Conservation (phyloP, 2,113 vertebrate genomes). For the Ibidorhyncha struthersii region DNA sequence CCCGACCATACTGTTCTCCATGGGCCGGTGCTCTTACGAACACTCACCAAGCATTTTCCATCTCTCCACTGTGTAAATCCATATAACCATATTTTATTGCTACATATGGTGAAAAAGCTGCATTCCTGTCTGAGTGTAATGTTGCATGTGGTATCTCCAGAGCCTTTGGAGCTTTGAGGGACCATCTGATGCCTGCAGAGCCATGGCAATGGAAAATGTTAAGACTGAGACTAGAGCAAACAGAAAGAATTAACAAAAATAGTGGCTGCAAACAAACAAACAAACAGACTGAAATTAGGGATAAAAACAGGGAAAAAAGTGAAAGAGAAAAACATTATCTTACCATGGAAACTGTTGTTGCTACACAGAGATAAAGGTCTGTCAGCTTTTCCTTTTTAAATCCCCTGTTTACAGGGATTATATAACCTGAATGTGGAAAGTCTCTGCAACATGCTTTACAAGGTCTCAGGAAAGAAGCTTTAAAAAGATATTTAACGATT, state of each 20-base stretch:
- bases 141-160: background rate
- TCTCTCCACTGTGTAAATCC: background rate
- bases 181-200: background rate
- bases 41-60: background rate
- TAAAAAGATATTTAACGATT: background rate
- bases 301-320: background rate
- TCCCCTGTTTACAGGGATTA: background rate
- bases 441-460: background rate
- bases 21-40: background rate
- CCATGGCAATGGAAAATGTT: background rate
- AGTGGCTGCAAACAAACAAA: background rate
- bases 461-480: background rate
- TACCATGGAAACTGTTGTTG: background rate
- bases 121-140: background rate
- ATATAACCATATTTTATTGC: background rate
- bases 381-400: slow-evolving; percentile 1
- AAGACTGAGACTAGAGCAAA: background rate
- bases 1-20: background rate
- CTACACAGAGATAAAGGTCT: background rate
- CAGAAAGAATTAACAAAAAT: background rate
- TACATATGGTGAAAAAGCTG: background rate
- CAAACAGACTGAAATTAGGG: background rate
- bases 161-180: background rate
- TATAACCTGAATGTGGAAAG: background rate
- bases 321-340: background rate